Conservation (phyloP, 2,797 vertebrate genomes). For the Euthynnus affinis region DNA sequence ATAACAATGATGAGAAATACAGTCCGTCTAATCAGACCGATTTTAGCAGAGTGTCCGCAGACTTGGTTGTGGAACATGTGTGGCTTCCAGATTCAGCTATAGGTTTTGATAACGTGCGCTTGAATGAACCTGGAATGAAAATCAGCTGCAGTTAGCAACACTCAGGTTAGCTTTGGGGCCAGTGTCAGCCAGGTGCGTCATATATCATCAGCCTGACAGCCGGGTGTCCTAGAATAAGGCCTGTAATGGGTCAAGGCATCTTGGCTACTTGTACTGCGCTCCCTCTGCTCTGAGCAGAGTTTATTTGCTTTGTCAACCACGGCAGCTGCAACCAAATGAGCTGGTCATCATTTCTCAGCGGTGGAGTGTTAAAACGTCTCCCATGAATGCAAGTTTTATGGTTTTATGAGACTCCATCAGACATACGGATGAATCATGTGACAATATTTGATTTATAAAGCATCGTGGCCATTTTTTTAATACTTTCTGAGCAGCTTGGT, state of each 20-base stretch:
- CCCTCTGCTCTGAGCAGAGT: background rate
- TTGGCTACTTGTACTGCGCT: conserved; percentile 5
- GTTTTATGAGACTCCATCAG: background rate
- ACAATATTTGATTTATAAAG: background rate
- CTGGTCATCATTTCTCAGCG: background rate
- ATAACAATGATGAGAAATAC: conserved; percentile 6
- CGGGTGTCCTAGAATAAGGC: conserved; percentile 25
- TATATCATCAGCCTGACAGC: conserved; percentile 31
- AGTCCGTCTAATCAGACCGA: conserved; percentile 1
- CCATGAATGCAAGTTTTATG: fast-evolving
- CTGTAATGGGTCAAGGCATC: conserved; percentile 20
- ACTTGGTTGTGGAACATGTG: background rate
- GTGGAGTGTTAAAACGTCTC: background rate
- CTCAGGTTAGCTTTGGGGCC: conserved; percentile 31
- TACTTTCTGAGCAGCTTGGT: background rate
- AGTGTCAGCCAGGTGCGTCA: conserved; percentile 31
- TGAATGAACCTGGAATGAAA: background rate
- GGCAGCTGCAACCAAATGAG: background rate
- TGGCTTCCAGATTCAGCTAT: background rate
- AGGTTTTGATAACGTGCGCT: background rate
- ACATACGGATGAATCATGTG: background rate
- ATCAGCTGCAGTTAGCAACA: conserved; percentile 8
- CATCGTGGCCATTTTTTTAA: background rate
- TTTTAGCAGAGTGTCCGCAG: conserved; percentile 3
- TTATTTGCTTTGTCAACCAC: background rate